These are phyloP conservation scores for Drosophila lowei DNA, from an alignment of 1,140 invertebrate genomes.

Conservation along the genomic window DNA sequence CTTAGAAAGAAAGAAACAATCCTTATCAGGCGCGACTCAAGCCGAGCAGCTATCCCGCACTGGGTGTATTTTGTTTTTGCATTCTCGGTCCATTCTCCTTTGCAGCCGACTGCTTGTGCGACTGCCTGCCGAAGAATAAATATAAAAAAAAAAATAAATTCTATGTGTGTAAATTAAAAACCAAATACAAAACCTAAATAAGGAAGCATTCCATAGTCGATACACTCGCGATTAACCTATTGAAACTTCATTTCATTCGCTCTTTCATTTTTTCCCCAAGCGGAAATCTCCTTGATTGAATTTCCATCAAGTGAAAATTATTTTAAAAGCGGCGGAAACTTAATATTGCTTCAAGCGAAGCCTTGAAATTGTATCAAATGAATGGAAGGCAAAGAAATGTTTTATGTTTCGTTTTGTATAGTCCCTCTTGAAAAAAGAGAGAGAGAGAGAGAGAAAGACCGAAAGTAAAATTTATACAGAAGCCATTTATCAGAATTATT, in stretches of 20 bases:
- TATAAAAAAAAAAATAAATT: too few species aligned
- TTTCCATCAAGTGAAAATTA: constrained; percentile 25
- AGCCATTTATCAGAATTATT: constrained; percentile 45
- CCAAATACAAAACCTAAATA: too few species aligned
- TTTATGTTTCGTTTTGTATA: not conserved
- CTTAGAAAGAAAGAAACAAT: too few species aligned
- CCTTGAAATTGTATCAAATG: not conserved
- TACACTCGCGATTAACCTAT: too few species aligned
- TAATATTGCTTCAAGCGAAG: constrained; percentile 4
- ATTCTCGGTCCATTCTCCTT: too few species aligned
- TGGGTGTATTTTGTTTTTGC: too few species aligned
- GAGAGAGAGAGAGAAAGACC: not conserved
- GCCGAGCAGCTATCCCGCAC: too few species aligned
- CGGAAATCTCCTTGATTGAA: constrained; percentile 31
- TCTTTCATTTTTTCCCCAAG: not conserved
- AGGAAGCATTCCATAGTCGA: too few species aligned
- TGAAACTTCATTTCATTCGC: not conserved
- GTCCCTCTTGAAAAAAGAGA: not conserved
- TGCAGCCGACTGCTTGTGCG: too few species aligned
- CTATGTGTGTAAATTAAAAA: too few species aligned
- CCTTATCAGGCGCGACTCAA: too few species aligned
- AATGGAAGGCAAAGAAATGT: constrained; percentile 20
- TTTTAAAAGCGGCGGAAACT: constrained; percentile 34
- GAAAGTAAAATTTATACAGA: constrained; percentile 10
- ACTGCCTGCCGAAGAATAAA: too few species aligned